phyloP scores from a whole-genome alignment of 2,797 vertebrate species.

The Pogoniulus pusillus region DNA sequence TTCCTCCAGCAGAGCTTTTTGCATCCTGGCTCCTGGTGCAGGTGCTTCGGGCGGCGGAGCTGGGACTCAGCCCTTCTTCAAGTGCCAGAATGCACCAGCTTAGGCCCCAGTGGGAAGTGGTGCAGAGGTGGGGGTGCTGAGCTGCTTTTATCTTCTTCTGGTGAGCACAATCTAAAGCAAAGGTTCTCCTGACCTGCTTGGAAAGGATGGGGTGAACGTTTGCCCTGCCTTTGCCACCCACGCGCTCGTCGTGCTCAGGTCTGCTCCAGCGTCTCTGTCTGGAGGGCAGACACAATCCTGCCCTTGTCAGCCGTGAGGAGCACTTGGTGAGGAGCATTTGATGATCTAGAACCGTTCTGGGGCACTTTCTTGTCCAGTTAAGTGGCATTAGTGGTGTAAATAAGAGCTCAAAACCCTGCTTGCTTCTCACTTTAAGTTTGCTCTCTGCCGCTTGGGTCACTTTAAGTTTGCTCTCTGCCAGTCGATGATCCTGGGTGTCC shows the following conservation, averaged over 20 bases:
- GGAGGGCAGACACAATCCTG: not conserved
- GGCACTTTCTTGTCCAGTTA: not conserved
- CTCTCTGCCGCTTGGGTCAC: not conserved
- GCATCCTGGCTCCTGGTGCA: not conserved
- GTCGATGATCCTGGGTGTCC: not conserved
- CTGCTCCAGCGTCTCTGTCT: not conserved
- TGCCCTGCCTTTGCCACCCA: not conserved
- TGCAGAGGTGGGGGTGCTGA: not conserved
- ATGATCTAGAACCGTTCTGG: not conserved
- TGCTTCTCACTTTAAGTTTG: not conserved
- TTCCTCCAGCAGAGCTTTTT: not conserved
- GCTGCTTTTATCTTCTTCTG: not conserved
- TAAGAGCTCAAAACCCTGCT: not conserved
- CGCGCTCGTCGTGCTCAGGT: not conserved
- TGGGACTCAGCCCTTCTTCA: not conserved
- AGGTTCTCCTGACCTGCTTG: not conserved
- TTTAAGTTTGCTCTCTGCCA: not conserved
- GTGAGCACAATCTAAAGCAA: not conserved
- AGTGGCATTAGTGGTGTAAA: not conserved
- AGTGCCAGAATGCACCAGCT: rapidly evolving
- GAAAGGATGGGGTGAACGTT: not conserved
- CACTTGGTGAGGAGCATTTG: not conserved
- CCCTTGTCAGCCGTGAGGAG: not conserved
- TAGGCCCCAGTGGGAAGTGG: not conserved
- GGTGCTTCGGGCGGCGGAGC: not conserved